Conservation (phyloP, 2,888 invertebrate species). For the Lithophane leautieri region DNA sequence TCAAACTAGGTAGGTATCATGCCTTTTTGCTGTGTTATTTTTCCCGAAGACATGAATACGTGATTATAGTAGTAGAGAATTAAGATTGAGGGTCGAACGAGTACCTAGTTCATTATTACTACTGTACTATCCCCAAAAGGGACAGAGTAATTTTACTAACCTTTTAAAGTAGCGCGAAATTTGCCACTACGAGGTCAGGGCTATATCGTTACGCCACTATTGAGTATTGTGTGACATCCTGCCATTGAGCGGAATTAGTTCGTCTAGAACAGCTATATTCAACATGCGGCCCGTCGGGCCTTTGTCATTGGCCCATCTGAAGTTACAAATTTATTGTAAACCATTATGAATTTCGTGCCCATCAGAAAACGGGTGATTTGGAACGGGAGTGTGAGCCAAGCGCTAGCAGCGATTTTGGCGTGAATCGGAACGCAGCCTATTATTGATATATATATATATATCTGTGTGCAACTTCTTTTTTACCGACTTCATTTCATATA, state of each 20-base stretch:
- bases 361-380: no score
- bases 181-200: constrained; percentile 70
- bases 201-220: constrained; percentile 48
- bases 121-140: constrained; percentile 36
- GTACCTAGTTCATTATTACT: constrained; percentile 10
- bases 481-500: no score
- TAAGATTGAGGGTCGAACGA: constrained; percentile 29
- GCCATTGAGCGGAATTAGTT: constrained; percentile 72
- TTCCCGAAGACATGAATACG: neutral
- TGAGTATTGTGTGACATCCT: constrained; percentile 76
- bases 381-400: no score
- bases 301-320: no score
- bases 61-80: neutral
- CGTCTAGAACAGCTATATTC: constrained; percentile 44
- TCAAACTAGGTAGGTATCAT: neutral
- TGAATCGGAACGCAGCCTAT: no score
- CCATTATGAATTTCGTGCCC: no score
- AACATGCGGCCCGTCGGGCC: no score
- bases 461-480: no score
- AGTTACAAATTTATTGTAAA: no score
- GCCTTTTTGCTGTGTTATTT: neutral
- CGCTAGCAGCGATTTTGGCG: no score
- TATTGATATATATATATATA: no score
- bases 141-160: constrained; percentile 20
- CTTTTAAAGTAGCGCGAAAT: constrained; percentile 51